Conservation (phyloP, 2,888 invertebrate genomes). For the Stenodema calcarata region DNA sequence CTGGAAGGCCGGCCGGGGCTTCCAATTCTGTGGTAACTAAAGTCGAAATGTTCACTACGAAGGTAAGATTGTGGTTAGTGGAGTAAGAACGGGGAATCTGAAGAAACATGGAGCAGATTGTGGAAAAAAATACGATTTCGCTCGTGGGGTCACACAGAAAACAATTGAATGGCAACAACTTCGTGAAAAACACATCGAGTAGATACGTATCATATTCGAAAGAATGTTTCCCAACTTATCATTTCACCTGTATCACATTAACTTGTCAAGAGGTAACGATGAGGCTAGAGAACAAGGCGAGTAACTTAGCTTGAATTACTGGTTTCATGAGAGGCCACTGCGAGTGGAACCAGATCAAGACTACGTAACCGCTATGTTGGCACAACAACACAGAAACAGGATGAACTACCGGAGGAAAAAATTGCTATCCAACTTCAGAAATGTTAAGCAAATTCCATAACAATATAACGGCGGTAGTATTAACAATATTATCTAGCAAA, state of each 20-base stretch:
- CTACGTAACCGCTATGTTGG: too few relatives aligned
- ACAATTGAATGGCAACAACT: neutral
- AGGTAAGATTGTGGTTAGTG: neutral
- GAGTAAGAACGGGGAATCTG: neutral
- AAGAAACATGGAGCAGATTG: too few relatives aligned
- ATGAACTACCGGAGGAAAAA: too few relatives aligned
- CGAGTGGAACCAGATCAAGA: too few relatives aligned
- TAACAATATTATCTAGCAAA: too few relatives aligned
- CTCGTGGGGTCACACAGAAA: neutral
- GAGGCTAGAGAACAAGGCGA: neutral
- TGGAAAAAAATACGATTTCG: neutral
- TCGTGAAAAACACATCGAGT: neutral
- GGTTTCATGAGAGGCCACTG: neutral
- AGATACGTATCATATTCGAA: neutral
- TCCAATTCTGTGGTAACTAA: neutral
- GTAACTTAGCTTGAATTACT: neutral
- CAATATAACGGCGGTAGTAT: too few relatives aligned
- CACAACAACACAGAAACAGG: too few relatives aligned
- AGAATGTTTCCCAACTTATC: neutral
- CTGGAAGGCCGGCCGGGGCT: neutral
- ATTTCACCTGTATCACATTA: neutral
- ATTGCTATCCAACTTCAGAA: too few relatives aligned
- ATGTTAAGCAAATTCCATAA: too few relatives aligned
- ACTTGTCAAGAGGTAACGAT: neutral
- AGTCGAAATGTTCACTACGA: neutral